These are phyloP conservation scores for Ectemnius continuus DNA, from an alignment of 2,888 invertebrate genomes.

Conservation along the genomic window DNA sequence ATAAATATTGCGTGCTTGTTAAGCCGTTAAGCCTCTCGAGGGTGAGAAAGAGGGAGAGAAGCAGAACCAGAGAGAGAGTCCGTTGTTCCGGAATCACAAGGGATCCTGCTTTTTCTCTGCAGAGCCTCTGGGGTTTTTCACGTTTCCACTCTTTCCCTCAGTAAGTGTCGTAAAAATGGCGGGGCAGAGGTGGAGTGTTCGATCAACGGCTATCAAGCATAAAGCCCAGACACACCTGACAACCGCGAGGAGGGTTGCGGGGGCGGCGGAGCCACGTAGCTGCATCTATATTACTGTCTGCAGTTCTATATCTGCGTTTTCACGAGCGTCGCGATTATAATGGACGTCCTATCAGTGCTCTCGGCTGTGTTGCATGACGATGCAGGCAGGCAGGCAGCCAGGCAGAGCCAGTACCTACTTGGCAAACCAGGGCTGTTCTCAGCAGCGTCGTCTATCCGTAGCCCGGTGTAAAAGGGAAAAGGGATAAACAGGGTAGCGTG, in stretches of 20 bases:
- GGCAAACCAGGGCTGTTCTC: constrained; percentile 28
- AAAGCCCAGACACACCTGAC: constrained; percentile 5
- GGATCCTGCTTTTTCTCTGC: not conserved
- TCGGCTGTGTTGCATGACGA: constrained; percentile 11
- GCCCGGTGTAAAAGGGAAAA: constrained; percentile 45
- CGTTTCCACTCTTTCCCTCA: not conserved
- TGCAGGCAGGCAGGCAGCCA: too few relatives aligned
- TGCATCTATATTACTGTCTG: constrained; percentile 8
- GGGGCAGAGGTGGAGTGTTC: not conserved
- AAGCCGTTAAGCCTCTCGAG: not conserved
- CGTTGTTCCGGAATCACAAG: not conserved
- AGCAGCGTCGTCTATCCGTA: constrained; percentile 30
- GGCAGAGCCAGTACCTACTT: constrained; percentile 2
- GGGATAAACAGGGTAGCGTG: constrained; percentile 54
- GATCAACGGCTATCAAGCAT: constrained; percentile 5
- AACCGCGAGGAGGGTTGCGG: not conserved
- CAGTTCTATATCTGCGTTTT: not conserved
- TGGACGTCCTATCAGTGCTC: constrained; percentile 37
- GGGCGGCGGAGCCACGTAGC: not conserved
- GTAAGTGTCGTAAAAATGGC: not conserved
- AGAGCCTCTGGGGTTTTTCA: not conserved
- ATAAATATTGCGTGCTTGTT: constrained; percentile 1
- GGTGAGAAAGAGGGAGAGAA: not conserved
- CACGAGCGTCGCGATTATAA: constrained; percentile 32
- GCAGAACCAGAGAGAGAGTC: not conserved